phyloP scores from a whole-genome alignment of 1,140 invertebrate genomes.

The Musca vetustissima region DNA sequence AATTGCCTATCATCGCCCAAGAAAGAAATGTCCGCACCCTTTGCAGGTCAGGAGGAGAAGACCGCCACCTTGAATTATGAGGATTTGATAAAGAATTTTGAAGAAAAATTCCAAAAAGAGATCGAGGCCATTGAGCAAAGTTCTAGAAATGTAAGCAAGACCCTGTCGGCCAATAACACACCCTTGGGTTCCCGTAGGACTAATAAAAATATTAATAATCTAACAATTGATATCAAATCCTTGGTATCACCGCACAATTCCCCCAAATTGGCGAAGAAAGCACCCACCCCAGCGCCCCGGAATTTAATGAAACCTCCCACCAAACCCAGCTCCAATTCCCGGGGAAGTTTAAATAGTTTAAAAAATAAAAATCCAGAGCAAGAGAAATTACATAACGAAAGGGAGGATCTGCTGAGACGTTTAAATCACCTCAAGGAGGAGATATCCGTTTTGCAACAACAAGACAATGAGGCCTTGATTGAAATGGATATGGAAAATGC shows the following conservation, averaged over 20 bases:
- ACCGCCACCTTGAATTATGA: constrained; percentile 53
- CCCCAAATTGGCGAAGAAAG: constrained; percentile 41
- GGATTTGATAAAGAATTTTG: constrained; percentile 52
- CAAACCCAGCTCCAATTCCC: background rate
- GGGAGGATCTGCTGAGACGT: background rate
- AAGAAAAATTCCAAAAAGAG: constrained; percentile 48
- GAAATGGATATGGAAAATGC: constrained; percentile 81
- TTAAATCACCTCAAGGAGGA: constrained; percentile 61
- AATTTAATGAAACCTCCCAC: background rate
- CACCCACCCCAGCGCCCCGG: constrained; percentile 48
- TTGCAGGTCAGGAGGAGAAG: constrained; percentile 35
- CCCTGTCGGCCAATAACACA: constrained; percentile 22
- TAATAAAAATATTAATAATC: constrained; percentile 53
- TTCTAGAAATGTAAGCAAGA: background rate
- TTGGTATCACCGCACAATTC: constrained; percentile 32
- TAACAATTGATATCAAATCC: constrained; percentile 43
- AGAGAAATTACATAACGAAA: background rate
- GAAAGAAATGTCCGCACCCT: constrained; percentile 42
- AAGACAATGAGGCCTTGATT: constrained; percentile 64
- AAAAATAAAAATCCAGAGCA: background rate
- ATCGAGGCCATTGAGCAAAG: constrained; percentile 35
- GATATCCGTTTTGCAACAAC: constrained; percentile 59
- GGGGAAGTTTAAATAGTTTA: background rate
- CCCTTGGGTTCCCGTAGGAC: constrained; percentile 34
- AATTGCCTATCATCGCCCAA: constrained; percentile 49